Conservation (phyloP, 2,797 vertebrate genomes). For the Siniperca obscura region DNA sequence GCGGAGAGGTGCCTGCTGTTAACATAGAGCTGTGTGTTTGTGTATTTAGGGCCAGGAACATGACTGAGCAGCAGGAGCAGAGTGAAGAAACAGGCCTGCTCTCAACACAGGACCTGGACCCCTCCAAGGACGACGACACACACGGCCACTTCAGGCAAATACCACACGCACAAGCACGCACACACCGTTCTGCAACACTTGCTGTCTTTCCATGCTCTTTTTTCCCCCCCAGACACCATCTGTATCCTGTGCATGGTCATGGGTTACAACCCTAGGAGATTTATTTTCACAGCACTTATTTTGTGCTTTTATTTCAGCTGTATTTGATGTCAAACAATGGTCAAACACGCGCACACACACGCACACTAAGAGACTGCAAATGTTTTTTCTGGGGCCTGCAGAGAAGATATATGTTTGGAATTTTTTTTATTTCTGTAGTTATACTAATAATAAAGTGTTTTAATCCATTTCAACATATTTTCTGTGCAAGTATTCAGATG, state of each 20-base stretch:
- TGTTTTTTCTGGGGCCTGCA: constrained; percentile 9
- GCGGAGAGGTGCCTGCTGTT: constrained; percentile 52
- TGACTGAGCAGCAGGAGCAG: constrained; percentile 82
- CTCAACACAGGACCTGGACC: constrained; percentile 78
- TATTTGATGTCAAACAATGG: constrained; percentile 78
- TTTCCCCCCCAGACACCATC: constrained; percentile 49
- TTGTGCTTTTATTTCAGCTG: constrained; percentile 64
- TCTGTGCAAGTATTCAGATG: background rate
- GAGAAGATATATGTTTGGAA: background rate
- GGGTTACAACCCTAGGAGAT: constrained; percentile 63
- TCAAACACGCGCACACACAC: constrained; percentile 11
- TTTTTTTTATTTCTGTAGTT: background rate
- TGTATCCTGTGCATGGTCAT: constrained; percentile 75
- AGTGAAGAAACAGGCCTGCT: constrained; percentile 78
- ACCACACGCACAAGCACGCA: constrained; percentile 35
- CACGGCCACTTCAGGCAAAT: constrained; percentile 83
- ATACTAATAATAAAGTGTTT: constrained; percentile 10
- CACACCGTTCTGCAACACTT: constrained; percentile 29
- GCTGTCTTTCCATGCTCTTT: constrained; percentile 23
- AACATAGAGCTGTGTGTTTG: constrained; percentile 68
- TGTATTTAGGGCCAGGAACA: constrained; percentile 80
- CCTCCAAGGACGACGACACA: constrained; percentile 79
- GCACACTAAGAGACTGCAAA: constrained; percentile 40
- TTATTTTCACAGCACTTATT: constrained; percentile 72
- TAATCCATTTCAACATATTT: background rate